phyloP scores from a whole-genome alignment of 2,113 vertebrate genomes.

The Nothobranchius furzeri region DNA sequence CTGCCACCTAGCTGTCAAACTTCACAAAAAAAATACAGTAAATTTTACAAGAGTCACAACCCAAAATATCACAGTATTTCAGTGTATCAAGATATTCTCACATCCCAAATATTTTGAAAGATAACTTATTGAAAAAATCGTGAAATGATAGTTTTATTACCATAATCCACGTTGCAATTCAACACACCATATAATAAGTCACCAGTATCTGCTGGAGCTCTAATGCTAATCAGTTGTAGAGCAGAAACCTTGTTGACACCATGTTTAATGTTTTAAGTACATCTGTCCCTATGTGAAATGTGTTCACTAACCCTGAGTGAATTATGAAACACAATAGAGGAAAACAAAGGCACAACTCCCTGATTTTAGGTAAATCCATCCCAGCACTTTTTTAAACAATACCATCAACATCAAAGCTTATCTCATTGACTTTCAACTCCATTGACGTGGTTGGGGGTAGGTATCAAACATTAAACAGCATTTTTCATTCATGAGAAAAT shows the following conservation, averaged over 20 bases:
- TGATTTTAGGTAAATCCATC: conserved; percentile 45
- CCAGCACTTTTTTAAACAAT: conserved; percentile 38
- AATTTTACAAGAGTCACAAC: too few relatives aligned
- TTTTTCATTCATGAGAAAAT: conserved; percentile 79
- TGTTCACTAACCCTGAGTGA: conserved; percentile 20
- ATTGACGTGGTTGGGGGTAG: conserved; percentile 18
- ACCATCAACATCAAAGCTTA: conserved; percentile 62
- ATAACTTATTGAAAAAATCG: too few relatives aligned
- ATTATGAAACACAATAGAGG: conserved; percentile 31
- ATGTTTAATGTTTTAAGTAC: conserved; percentile 7
- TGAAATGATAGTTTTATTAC: too few relatives aligned
- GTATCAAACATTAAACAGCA: conserved; percentile 77
- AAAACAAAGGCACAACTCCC: conserved; percentile 49
- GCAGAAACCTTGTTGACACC: conserved; percentile 7
- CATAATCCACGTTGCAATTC: too few relatives aligned
- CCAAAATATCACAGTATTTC: too few relatives aligned
- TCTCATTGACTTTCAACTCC: conserved; percentile 58
- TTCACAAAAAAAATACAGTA: too few relatives aligned
- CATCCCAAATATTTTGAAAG: too few relatives aligned
- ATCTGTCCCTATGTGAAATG: conserved; percentile 6
- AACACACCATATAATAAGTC: conserved; percentile 3
- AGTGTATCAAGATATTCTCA: too few relatives aligned
- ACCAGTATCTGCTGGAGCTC: conserved; percentile 14
- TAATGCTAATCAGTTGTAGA: conserved; percentile 9
- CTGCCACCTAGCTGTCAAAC: too few relatives aligned